Base-by-base conservation (phyloP, 2,113 vertebrate species). In the Danio rerio region DNA sequence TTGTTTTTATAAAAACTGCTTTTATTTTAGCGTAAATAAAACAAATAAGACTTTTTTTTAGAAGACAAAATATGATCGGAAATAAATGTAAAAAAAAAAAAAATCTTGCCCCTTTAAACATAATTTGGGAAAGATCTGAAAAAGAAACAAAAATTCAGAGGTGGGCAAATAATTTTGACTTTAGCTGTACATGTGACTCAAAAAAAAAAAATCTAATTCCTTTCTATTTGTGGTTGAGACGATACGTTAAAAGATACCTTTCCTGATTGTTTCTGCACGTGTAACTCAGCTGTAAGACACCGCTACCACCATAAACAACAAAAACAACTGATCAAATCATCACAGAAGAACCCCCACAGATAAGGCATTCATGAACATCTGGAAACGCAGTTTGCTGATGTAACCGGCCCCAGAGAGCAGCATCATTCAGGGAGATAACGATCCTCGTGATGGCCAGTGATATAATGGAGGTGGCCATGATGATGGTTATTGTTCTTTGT, bases 401-500 rank as follows among this genome's bases (percentile, higher is more conserved):
- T 31, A 66, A 43, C 49, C 69, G 11, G 56, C 21, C 9, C 31
- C 1, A n/a, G 47, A 63, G 52, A 77, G 49, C 70, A 62, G 62
- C 71, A 83, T 81, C 55, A 56, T 79, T 83, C 72, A 31, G 43
- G 47, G 53, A 50, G 55, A 81, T 84, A 83, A 81, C 59, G 79
- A 78, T 77, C 77, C 53, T 75, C 83, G 83, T 90, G 86, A 90
- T 89, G 87, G 89, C 87, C 88, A 88, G 45, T 66, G 73, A 83
- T 85, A 70, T 11, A 74, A 79, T 59, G 56, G 85, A 85, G 85
- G 58, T 82, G 88, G 86, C 89, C 89, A 91, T 91, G 88, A 92
- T 93, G 86, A 63, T 90, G 83, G 89, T 92, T 92, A 92, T 91
- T 92, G 89, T 92, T 92, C 90, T 91, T 92, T 93, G 92, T 92